Evolutionary conservation across 1,140 invertebrate species (phyloP).

Genomic region (Trichogramma pretiosum): DNA sequence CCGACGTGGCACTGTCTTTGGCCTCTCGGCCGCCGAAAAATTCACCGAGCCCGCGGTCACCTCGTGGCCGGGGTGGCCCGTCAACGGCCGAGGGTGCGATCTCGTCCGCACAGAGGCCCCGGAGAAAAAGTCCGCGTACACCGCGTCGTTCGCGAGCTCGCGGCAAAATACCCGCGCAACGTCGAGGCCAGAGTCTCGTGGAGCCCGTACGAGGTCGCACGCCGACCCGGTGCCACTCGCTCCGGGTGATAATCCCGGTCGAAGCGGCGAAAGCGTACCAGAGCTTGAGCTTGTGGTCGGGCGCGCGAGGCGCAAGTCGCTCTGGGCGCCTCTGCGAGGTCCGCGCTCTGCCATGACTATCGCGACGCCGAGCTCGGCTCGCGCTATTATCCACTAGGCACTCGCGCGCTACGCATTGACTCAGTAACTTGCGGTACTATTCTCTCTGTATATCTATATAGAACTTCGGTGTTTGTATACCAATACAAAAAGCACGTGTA

Average conservation of each 20-base stretch:
- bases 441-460: not conserved
- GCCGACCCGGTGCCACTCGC: not conserved
- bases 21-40: too few species aligned
- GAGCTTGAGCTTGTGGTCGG: constrained; percentile 3
- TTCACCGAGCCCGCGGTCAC: too few species aligned
- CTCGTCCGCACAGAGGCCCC: not conserved
- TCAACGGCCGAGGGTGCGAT: too few species aligned
- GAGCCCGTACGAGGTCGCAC: constrained; percentile 10
- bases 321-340: constrained; percentile 23
- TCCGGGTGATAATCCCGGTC: not conserved
- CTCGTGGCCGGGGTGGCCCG: too few species aligned
- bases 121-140: not conserved
- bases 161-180: not conserved
- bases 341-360: constrained; percentile 22
- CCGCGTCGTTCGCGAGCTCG: too few species aligned
- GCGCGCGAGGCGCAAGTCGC: constrained; percentile 3
- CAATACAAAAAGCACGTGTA: not conserved
- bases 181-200: not conserved
- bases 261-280: constrained; percentile 13
- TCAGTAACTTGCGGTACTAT: too few species aligned
- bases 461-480: not conserved
- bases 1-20: too few species aligned
- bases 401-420: not conserved
- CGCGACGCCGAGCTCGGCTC: too few species aligned
- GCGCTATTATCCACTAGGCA: too few species aligned